Evolutionary conservation across 2,888 invertebrate species (phyloP), one percentile per base, ranked within the genome.

Genomic region (Rhagonycha lutea): DNA sequence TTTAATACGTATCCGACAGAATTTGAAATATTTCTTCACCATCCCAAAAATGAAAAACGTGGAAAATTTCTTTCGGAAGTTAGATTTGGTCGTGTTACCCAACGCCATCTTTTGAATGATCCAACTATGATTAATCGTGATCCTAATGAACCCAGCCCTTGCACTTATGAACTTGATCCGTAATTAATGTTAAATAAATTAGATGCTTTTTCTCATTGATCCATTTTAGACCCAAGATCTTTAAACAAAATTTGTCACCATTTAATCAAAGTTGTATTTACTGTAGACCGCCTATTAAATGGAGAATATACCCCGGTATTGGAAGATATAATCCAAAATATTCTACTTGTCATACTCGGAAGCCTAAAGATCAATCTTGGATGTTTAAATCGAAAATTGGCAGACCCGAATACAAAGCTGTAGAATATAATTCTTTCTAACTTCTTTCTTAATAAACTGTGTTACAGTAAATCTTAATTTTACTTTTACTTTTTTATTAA

Each of bases 61-160:
- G 88, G 88, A 2, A 78, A 81, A 69, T 87, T 87, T 77, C 79
- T 85, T 11, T 81, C 83, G 77, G 84, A 80, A 3, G 70, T 72
- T 2, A 80, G 89, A 68, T 88, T 88, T 78, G 82, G 84, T 0
- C 84, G 83, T 62, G 89, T 89, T 24, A 87, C 88, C 67, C 86
- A 89, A 0, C 87, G 91, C 11, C 87, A 85, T 70, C 88, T 90
- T 80, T 81, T 91, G 61, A 88, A 88, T 3, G 90, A 92, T 79
- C 75, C 89, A 12, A 85, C 89, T 1, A 87, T 90, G 85, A 90
- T 90, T 80, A 85, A 88, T 26, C 88, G 87, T 65, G 86, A 88
- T 69, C 88, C 90, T 0, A 81, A 85, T 0, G 89, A 89, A 0
- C 92, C 92, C 0, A 90, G 91, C 0, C 91, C 92, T 0, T 88